These are phyloP conservation scores for Opisthograptis luteolata DNA, from an alignment of 2,888 invertebrate genomes.

Conservation along the genomic window DNA sequence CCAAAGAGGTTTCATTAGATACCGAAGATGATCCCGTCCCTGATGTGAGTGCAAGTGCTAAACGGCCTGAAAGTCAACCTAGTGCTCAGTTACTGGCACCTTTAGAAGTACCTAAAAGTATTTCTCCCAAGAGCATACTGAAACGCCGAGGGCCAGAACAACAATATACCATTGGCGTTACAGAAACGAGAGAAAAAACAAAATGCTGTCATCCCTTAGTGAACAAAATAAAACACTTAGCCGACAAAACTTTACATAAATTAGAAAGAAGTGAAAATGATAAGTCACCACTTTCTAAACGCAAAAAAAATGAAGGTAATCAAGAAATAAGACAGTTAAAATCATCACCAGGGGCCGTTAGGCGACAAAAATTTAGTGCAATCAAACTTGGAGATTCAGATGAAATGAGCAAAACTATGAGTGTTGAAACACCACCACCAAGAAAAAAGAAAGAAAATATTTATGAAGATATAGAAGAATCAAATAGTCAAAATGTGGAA, in stretches of 20 bases:
- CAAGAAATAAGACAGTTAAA: constrained; percentile 85
- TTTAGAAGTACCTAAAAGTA: constrained; percentile 67
- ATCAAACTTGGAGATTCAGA: constrained; percentile 79
- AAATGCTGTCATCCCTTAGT: constrained; percentile 86
- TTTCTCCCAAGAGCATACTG: constrained; percentile 81
- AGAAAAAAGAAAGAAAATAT: constrained; percentile 85
- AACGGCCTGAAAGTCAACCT: constrained; percentile 62
- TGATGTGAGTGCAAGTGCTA: constrained; percentile 52
- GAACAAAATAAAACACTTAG: constrained; percentile 86
- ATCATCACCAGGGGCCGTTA: constrained; percentile 85
- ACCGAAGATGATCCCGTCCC: constrained; percentile 68
- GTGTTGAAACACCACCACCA: constrained; percentile 70
- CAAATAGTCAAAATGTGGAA: constrained; percentile 60
- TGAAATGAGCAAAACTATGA: constrained; percentile 78
- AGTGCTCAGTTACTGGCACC: constrained; percentile 60
- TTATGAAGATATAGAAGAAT: constrained; percentile 85
- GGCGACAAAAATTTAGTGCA: constrained; percentile 80
- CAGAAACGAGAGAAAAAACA: constrained; percentile 78
- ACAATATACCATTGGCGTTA: constrained; percentile 66
- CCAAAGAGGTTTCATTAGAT: constrained; percentile 76
- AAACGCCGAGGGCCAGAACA: constrained; percentile 78
- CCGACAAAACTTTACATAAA: constrained; percentile 84
- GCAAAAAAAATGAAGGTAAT: constrained; percentile 80
- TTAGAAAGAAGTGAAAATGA: constrained; percentile 74
- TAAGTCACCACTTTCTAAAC: constrained; percentile 68